Conservation (phyloP, 1,140 invertebrate genomes). For the Eumeta japonica region DNA sequence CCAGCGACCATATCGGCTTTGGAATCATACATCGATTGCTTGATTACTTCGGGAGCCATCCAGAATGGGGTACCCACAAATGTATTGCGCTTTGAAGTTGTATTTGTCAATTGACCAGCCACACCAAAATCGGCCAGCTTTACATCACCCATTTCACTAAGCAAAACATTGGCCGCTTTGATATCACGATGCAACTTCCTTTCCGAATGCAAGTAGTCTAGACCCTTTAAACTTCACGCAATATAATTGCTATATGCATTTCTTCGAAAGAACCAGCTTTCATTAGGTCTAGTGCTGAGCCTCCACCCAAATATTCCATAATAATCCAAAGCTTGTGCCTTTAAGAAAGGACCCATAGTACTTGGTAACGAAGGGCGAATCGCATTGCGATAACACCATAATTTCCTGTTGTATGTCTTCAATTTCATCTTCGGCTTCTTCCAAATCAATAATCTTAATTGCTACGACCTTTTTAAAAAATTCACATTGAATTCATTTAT, state of each 20-base stretch:
- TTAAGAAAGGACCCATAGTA: slow-evolving; percentile 97
- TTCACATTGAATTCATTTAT: no score
- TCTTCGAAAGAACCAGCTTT: slow-evolving; percentile 98
- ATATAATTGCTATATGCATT: slow-evolving; percentile 97
- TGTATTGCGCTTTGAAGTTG: slow-evolving; percentile 96
- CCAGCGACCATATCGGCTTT: slow-evolving; percentile 99
- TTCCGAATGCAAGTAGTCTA: slow-evolving; percentile 95
- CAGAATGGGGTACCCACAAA: slow-evolving; percentile 99
- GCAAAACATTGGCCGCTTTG: slow-evolving; percentile 94
- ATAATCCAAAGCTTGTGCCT: slow-evolving; percentile 99
- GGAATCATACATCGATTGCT: slow-evolving; percentile 98
- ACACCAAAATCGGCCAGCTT: slow-evolving; percentile 89
- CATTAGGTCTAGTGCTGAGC: slow-evolving; percentile 98
- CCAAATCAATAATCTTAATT: slow-evolving; percentile 99
- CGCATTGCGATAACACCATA: slow-evolving; percentile 99
- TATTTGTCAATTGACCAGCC: slow-evolving; percentile 96
- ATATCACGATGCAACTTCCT: slow-evolving; percentile 95
- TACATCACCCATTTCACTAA: slow-evolving; percentile 94
- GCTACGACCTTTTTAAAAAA: no score
- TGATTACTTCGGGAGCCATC: slow-evolving; percentile 99
- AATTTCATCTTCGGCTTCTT: slow-evolving; percentile 99
- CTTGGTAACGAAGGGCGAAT: slow-evolving; percentile 98
- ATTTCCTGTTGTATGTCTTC: slow-evolving; percentile 99
- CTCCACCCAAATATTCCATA: slow-evolving; percentile 99
- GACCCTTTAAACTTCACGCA: slow-evolving; percentile 95